These are phyloP conservation scores for Microctenopoma lineatum DNA, from an alignment of 2,797 vertebrate species.

Conservation along the genomic window DNA sequence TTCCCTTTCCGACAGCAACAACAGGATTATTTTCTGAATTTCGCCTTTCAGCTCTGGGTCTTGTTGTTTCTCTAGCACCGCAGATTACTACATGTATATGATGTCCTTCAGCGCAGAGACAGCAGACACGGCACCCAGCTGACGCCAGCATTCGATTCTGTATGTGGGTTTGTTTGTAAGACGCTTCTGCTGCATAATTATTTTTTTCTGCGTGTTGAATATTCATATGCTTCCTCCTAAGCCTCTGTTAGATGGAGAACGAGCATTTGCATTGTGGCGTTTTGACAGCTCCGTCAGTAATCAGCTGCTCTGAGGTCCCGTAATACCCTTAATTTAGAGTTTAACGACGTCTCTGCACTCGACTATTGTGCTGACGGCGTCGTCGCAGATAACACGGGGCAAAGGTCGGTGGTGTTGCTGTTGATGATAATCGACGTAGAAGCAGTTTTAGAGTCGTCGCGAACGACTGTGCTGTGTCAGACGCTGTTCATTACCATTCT, in stretches of 20 bases:
- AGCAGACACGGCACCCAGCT: background rate
- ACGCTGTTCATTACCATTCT: conserved; percentile 19
- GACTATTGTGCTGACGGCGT: conserved; percentile 2
- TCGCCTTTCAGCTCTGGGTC: too few relatives aligned
- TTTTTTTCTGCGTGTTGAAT: conserved; percentile 11
- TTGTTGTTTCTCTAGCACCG: too few relatives aligned
- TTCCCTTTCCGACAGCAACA: too few relatives aligned
- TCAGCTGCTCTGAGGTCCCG: background rate
- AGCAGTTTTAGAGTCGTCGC: background rate
- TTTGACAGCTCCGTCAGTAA: background rate
- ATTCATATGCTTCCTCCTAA: conserved; percentile 12
- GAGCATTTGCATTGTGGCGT: background rate
- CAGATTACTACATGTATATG: too few relatives aligned
- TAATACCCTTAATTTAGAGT: conserved; percentile 6
- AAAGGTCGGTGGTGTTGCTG: conserved; percentile 7
- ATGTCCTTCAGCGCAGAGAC: too few relatives aligned
- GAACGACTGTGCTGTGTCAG: conserved; percentile 11
- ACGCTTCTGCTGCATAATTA: conserved; percentile 6
- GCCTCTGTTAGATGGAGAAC: background rate
- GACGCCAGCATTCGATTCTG: background rate
- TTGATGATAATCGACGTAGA: background rate
- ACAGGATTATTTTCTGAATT: too few relatives aligned
- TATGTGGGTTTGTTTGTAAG: conserved; percentile 22
- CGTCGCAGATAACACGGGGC: conserved; percentile 19
- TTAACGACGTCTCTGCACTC: conserved; percentile 14